Percentiles rank a stretch among this genome's conserved stretches.
These are phyloP conservation scores for Erebia aethiops DNA, from an alignment of 2,888 invertebrate genomes.

Conservation along the genomic window DNA sequence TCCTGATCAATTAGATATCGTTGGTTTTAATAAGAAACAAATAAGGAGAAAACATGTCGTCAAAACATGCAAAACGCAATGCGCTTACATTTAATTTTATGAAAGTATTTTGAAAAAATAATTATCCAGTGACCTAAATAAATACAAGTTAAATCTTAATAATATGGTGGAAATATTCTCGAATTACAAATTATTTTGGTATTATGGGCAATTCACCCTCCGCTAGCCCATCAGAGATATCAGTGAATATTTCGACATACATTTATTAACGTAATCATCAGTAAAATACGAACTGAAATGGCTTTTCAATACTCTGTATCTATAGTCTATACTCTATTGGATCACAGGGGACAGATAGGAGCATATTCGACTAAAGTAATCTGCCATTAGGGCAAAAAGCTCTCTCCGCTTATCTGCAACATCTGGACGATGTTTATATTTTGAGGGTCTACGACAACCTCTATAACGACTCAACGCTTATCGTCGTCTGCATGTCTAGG, in stretches of 20 bases:
- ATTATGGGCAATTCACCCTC: too few species aligned
- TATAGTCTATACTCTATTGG: conserved; percentile 16
- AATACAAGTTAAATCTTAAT: too few species aligned
- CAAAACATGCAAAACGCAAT: too few species aligned
- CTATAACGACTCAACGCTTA: conserved; percentile 77
- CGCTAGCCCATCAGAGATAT: not conserved
- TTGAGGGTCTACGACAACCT: conserved; percentile 78
- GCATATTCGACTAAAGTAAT: conserved; percentile 65
- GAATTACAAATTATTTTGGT: too few species aligned
- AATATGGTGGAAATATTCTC: too few species aligned
- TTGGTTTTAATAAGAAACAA: too few species aligned
- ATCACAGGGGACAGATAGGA: conserved; percentile 34
- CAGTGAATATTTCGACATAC: not conserved
- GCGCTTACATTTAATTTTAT: too few species aligned
- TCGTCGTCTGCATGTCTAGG: conserved; percentile 74
- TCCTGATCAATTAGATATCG: too few species aligned
- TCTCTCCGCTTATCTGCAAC: conserved; percentile 76
- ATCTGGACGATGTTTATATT: conserved; percentile 81
- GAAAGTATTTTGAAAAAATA: too few species aligned
- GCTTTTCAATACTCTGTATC: conserved; percentile 36
- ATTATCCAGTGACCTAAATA: too few species aligned
- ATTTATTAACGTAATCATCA: conserved; percentile 19
- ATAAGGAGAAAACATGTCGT: too few species aligned
- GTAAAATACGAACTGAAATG: conserved; percentile 28
- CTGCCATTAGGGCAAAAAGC: conserved; percentile 79